These are phyloP conservation scores for Chaetodon auriga DNA, from an alignment of 2,113 vertebrate genomes.

Conservation along the genomic window DNA sequence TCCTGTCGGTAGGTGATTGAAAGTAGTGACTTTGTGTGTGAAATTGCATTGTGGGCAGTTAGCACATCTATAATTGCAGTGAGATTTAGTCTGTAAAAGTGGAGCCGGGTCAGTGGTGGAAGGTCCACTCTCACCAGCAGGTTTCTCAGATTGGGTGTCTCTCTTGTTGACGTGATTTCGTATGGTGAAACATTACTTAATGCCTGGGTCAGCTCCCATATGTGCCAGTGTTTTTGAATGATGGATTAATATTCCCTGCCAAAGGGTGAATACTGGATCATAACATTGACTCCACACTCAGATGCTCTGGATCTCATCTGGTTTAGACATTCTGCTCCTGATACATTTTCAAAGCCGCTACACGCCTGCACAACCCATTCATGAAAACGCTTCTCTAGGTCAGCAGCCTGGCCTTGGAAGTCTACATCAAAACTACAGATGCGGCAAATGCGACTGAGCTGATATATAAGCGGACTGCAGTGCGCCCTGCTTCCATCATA, in stretches of 20 bases:
- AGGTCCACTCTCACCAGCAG: not conserved
- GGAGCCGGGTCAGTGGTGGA: not conserved
- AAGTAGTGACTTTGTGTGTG: not conserved
- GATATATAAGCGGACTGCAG: not conserved
- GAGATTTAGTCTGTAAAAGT: not conserved
- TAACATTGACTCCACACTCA: not conserved
- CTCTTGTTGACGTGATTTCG: not conserved
- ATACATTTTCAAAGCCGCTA: not conserved
- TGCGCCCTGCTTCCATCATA: conserved; percentile 55
- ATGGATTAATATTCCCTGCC: too few species aligned
- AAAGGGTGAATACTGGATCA: not conserved
- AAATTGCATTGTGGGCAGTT: not conserved
- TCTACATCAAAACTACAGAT: not conserved
- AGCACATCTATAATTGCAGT: not conserved
- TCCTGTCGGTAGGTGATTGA: not conserved
- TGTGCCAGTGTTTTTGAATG: too few species aligned
- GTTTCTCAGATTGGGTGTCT: not conserved
- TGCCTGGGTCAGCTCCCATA: too few species aligned
- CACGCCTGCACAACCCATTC: not conserved
- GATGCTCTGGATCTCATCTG: not conserved
- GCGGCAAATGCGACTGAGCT: too few species aligned
- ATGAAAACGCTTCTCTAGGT: not conserved
- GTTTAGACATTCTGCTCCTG: not conserved
- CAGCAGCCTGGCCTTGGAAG: not conserved
- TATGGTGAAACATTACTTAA: too few species aligned